Percentiles rank a stretch among this genome's conserved stretches.
Evolutionary conservation across 2,797 vertebrate genomes (phyloP).

Genomic region (Lepidocolaptes lacrymiger): DNA sequence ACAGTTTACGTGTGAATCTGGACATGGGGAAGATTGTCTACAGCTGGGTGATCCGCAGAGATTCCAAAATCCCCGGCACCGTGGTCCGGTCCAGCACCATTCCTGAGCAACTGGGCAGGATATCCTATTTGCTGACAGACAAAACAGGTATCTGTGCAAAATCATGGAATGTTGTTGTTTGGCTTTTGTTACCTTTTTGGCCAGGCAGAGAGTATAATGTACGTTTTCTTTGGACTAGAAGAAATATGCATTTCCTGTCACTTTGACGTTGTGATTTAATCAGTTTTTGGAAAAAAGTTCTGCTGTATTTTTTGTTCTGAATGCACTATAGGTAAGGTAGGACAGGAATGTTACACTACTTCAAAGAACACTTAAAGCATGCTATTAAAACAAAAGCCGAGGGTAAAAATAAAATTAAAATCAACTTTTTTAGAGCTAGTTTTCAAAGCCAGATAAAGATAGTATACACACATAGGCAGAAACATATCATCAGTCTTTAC

Average conservation of each 20-base stretch:
- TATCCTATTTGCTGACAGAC: constrained; percentile 96
- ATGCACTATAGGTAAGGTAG: rapidly evolving
- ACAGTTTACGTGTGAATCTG: constrained; percentile 94
- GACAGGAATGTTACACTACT: neutral
- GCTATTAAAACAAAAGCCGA: neutral
- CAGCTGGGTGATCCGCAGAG: constrained; percentile 98
- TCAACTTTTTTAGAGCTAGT: neutral
- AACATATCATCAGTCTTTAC: rapidly evolving
- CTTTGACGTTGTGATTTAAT: neutral
- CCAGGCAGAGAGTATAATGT: neutral
- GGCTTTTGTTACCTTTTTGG: neutral
- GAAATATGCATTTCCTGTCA: neutral
- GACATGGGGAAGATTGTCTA: constrained; percentile 99
- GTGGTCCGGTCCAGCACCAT: constrained; percentile 97
- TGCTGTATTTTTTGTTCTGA: neutral
- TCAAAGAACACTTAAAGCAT: neutral
- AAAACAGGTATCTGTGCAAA: constrained; percentile 87
- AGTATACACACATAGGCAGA: rapidly evolving
- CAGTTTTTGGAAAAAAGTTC: neutral
- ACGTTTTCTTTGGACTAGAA: neutral
- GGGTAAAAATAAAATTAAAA: neutral
- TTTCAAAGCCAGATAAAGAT: neutral
- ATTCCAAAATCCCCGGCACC: constrained; percentile 95
- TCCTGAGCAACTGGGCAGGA: constrained; percentile 95
- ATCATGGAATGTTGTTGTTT: neutral